Conservation (phyloP, 2,113 vertebrate species). For the Lepidiolamprologus cunningtoni region DNA sequence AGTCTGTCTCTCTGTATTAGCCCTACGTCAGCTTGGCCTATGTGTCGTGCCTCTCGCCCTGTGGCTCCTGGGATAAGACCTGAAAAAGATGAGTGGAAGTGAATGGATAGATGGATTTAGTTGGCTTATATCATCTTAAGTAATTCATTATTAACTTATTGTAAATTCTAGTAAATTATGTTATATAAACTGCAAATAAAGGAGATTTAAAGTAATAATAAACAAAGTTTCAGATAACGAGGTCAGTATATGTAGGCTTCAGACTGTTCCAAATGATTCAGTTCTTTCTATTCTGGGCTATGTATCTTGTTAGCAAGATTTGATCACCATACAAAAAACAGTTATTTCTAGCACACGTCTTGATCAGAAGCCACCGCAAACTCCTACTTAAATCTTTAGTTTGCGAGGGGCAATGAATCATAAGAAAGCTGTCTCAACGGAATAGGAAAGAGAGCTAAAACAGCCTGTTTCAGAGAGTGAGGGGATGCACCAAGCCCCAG, state of each 20-base stretch:
- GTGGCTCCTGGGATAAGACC: background rate
- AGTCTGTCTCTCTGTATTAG: background rate
- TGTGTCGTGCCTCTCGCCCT: background rate
- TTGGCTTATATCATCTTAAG: background rate
- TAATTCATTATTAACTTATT: background rate
- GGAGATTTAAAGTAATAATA: background rate
- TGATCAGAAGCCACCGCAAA: background rate
- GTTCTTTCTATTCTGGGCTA: background rate
- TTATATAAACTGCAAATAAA: background rate
- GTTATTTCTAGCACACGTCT: background rate
- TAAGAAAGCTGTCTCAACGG: background rate
- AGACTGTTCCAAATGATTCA: background rate
- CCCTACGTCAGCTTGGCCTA: background rate
- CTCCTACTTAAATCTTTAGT: background rate
- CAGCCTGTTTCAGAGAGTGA: background rate
- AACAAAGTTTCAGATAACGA: background rate
- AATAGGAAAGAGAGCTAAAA: background rate
- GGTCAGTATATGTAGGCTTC: background rate
- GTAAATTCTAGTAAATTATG: background rate
- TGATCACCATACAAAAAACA: background rate
- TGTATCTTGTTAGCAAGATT: background rate
- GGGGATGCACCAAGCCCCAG: background rate
- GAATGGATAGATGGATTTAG: background rate
- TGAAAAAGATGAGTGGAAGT: background rate
- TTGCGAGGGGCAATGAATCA: background rate